A percentile compares a stretch with the other conserved stretches of the same genome.
phyloP scores from a whole-genome alignment of 2,113 vertebrate species.

The Orycteropus afer region DNA sequence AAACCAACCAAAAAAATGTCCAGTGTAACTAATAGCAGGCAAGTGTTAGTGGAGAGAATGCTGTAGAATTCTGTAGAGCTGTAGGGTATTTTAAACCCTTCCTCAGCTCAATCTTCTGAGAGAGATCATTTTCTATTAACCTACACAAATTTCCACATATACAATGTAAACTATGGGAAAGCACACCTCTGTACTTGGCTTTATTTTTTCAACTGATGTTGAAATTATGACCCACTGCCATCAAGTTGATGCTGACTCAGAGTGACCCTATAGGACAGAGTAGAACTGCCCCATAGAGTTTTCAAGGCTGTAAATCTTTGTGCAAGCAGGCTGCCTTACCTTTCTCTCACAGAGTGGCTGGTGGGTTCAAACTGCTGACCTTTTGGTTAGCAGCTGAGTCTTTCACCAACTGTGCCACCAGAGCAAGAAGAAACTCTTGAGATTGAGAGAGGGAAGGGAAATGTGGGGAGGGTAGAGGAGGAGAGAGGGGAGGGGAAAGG shows the following conservation, averaged over 20 bases:
- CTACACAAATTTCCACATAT: background rate
- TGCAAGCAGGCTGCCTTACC: no score
- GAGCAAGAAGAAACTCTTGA: conserved; percentile 39
- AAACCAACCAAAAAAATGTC: background rate
- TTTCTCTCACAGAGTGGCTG: no score
- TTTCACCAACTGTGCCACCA: no score
- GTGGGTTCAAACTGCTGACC: no score
- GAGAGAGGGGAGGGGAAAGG: background rate
- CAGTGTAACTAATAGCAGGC: background rate
- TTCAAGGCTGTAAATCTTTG: no score
- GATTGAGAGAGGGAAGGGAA: background rate
- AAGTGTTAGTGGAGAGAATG: background rate
- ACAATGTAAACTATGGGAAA: background rate
- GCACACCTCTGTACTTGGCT: background rate
- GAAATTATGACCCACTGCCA: no score
- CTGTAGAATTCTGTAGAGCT: no score
- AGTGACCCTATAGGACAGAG: no score
- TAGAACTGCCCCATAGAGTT: no score
- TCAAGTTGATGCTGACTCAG: no score
- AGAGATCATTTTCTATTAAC: background rate
- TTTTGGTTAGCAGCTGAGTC: no score
- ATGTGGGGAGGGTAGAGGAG: background rate
- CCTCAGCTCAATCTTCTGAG: background rate
- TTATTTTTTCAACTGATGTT: background rate
- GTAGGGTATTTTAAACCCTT: background rate